These are phyloP conservation scores for Drosophila vallismaia DNA, from an alignment of 2,888 invertebrate species.

Conservation along the genomic window DNA sequence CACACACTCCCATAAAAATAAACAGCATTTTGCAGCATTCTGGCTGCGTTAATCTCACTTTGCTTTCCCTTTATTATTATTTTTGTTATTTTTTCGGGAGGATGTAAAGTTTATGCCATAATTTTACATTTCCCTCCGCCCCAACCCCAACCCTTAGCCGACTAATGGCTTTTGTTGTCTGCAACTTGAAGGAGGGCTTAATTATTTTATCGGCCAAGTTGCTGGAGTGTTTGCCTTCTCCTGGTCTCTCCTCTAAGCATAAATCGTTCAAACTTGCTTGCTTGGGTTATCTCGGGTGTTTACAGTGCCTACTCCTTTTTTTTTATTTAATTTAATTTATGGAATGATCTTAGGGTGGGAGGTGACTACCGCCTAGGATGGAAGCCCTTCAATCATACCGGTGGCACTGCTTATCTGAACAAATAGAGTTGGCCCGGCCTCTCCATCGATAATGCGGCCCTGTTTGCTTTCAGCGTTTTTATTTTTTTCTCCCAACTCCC, in stretches of 20 bases:
- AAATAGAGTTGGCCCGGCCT: conserved; percentile 45
- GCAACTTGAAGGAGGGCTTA: conserved; percentile 48
- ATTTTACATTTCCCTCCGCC: conserved; percentile 37
- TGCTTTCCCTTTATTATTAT: conserved; percentile 37
- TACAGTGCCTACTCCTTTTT: conserved; percentile 45
- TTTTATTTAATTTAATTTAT: conserved; percentile 64
- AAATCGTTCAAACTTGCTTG: conserved; percentile 74
- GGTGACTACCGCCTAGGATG: conserved; percentile 29
- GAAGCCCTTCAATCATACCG: conserved; percentile 71
- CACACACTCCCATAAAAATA: conserved; percentile 41
- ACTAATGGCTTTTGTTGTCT: conserved; percentile 41
- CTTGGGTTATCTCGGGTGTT: conserved; percentile 63
- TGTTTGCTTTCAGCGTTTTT: conserved; percentile 35
- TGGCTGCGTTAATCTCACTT: conserved; percentile 53
- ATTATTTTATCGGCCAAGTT: conserved; percentile 70
- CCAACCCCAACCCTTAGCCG: conserved; percentile 16
- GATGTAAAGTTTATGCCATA: conserved; percentile 51
- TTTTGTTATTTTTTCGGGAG: conserved; percentile 16
- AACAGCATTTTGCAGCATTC: conserved; percentile 48
- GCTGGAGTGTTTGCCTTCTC: conserved; percentile 14
- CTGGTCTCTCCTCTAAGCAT: conserved; percentile 36
- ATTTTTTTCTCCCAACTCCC: not conserved
- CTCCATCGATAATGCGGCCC: conserved; percentile 56
- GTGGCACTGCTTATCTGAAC: conserved; percentile 65
- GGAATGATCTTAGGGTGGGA: conserved; percentile 36